phyloP scores from a whole-genome alignment of 2,113 vertebrate genomes.

The Drymodes brunneopygia region DNA sequence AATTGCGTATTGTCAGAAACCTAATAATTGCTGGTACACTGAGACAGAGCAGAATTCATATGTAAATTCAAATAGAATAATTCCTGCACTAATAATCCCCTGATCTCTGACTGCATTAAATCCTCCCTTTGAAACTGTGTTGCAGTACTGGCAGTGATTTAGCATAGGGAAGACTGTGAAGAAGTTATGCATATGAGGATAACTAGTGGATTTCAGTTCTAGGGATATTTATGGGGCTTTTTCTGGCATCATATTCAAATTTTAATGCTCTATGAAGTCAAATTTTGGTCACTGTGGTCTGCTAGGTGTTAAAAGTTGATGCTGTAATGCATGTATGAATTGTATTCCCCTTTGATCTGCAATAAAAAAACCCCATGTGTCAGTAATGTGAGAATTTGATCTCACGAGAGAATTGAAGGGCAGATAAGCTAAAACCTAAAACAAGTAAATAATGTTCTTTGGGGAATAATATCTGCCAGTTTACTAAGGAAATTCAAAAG shows the following conservation, averaged over 20 bases:
- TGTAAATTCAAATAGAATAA: neutral
- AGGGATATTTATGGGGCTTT: neutral
- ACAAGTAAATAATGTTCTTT: slow-evolving; percentile 20
- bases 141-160: neutral
- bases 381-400: slow-evolving; percentile 13
- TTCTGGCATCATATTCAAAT: neutral
- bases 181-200: neutral
- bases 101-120: neutral
- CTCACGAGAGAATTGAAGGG: slow-evolving; percentile 11
- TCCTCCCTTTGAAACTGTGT: neutral
- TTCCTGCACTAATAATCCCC: neutral
- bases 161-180: neutral
- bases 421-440: slow-evolving; percentile 45
- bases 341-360: neutral
- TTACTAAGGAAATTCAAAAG: slow-evolving; percentile 41
- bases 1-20: neutral
- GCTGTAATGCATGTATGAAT: neutral
- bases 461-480: slow-evolving; percentile 33
- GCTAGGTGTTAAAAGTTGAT: neutral
- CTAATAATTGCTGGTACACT: neutral
- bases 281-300: neutral
- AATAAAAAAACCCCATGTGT: neutral
- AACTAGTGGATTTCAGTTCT: neutral
- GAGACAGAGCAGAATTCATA: neutral
- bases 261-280: neutral